These are phyloP conservation scores for Drosophila fungiperda DNA, from an alignment of 2,888 invertebrate genomes.

Conservation along the genomic window DNA sequence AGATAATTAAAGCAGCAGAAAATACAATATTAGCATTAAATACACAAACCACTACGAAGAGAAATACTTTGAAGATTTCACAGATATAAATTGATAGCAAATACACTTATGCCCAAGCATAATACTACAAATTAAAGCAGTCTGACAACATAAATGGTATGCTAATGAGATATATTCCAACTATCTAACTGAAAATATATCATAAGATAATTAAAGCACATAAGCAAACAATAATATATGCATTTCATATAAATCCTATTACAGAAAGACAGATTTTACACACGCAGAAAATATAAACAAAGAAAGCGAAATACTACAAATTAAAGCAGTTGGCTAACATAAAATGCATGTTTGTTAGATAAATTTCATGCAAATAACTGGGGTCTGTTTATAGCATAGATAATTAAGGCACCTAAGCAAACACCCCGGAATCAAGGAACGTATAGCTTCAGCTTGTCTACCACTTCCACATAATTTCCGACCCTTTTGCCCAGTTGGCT, in stretches of 20 bases:
- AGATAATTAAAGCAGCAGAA: not conserved
- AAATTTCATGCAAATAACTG: conserved; percentile 14
- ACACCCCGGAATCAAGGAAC: conserved; percentile 56
- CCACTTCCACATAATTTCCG: conserved; percentile 64
- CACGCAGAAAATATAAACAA: not conserved
- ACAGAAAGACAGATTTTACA: not conserved
- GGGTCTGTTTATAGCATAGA: conserved; percentile 30
- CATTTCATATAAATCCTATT: not conserved
- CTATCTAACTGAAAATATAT: not conserved
- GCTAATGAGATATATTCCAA: not conserved
- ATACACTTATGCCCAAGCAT: not conserved
- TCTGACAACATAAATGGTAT: not conserved
- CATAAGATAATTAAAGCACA: not conserved
- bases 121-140: conserved; percentile 1
- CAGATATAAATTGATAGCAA: not conserved
- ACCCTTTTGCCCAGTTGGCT: conserved; percentile 63
- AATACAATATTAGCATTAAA: not conserved
- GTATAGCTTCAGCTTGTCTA: conserved; percentile 33
- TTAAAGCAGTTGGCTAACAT: conserved; percentile 14
- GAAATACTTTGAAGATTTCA: not conserved
- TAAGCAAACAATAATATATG: not conserved
- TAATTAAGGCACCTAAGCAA: conserved; percentile 54
- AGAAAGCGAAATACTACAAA: not conserved
- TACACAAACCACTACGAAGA: not conserved
- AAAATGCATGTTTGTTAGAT: not conserved